Evolutionary conservation across 2,888 invertebrate species (phyloP).

Genomic region (Cistogaster globosa): DNA sequence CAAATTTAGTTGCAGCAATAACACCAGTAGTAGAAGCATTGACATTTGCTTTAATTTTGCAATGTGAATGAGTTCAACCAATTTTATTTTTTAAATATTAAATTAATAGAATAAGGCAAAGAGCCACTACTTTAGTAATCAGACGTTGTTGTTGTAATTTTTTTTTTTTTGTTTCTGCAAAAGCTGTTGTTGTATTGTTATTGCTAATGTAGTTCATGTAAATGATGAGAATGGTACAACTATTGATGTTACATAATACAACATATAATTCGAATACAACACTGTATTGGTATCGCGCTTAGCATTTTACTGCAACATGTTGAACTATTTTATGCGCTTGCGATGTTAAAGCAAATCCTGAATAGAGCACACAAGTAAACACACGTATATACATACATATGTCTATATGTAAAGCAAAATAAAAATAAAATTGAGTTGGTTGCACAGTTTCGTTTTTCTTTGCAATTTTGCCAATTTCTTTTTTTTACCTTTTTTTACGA

Average conservation of each 20-base stretch:
- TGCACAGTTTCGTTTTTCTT: slow-evolving; percentile 47
- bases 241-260: slow-evolving; percentile 37
- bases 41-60: slow-evolving; percentile 31
- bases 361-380: neutral
- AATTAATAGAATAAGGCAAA: slow-evolving; percentile 54
- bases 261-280: slow-evolving; percentile 33
- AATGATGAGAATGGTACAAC: slow-evolving; percentile 17
- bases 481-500: neutral
- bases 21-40: neutral
- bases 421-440: slow-evolving; percentile 23
- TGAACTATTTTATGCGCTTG: slow-evolving; percentile 1
- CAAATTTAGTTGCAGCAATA: slow-evolving; percentile 18
- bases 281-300: slow-evolving; percentile 2
- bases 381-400: neutral
- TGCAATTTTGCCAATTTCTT: slow-evolving; percentile 14
- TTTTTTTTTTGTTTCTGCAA: too few relatives aligned
- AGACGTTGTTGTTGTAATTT: neutral
- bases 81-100: slow-evolving; percentile 61
- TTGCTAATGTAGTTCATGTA: slow-evolving; percentile 31
- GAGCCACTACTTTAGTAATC: slow-evolving; percentile 2
- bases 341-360: neutral
- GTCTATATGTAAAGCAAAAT: neutral
- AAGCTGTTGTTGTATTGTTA: slow-evolving; percentile 7
- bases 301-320: slow-evolving; percentile 4
- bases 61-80: slow-evolving; percentile 53